Evolutionary conservation across 2,113 vertebrate genomes (phyloP).

Genomic region (Scolopax mira): DNA sequence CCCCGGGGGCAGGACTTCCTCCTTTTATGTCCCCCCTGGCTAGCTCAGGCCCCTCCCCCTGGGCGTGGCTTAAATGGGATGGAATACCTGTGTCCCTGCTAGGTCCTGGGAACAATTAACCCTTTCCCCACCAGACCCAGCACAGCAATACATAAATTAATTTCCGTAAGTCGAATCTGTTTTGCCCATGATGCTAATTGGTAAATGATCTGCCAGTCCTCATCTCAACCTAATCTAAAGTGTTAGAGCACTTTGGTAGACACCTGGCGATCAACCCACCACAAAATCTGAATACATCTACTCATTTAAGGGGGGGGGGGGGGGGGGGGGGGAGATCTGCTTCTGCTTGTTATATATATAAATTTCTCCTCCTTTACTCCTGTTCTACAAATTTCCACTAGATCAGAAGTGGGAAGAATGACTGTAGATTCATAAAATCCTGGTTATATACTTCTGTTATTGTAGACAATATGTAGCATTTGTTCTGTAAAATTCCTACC

Average conservation of each 20-base stretch:
- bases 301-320: background rate
- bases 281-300: background rate
- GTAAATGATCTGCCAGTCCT: background rate
- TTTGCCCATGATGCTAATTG: background rate
- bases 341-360: background rate
- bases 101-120: too few species aligned
- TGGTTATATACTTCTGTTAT: background rate
- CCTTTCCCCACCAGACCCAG: too few species aligned
- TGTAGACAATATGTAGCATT: background rate
- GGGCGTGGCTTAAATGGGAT: too few species aligned
- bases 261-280: background rate
- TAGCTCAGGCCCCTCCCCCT: too few species aligned
- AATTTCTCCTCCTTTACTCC: background rate
- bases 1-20: too few species aligned
- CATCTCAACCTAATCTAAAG: background rate
- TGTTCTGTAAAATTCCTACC: background rate
- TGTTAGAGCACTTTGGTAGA: background rate
- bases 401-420: background rate
- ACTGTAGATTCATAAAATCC: background rate
- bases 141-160: background rate
- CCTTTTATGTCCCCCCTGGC: too few species aligned
- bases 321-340: background rate
- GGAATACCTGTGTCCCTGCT: too few species aligned
- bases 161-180: background rate
- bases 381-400: background rate